These are phyloP conservation scores for Haemorhous mexicanus DNA, from an alignment of 2,113 vertebrate species.

Conservation along the genomic window DNA sequence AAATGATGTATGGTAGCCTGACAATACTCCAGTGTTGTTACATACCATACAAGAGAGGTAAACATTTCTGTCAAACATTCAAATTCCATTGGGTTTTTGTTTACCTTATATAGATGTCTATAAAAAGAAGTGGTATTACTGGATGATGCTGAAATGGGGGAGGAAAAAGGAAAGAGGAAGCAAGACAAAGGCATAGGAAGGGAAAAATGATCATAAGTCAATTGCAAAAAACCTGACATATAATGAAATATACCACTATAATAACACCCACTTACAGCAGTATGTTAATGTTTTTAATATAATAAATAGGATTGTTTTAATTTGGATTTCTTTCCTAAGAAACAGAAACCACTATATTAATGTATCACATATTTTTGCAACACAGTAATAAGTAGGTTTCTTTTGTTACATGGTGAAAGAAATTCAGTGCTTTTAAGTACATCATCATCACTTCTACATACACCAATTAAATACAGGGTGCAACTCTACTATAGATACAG, in stretches of 20 bases:
- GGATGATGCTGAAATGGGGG: not conserved
- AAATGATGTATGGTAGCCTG: constrained; percentile 42
- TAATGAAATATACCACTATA: not conserved
- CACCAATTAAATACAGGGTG: not conserved
- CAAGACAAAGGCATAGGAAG: not conserved
- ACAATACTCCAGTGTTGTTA: constrained; percentile 11
- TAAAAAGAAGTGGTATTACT: not conserved
- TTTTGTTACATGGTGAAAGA: not conserved
- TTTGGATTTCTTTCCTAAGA: not conserved
- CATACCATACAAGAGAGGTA: not conserved
- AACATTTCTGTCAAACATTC: constrained; percentile 42
- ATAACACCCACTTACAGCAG: not conserved
- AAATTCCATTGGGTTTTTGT: constrained; percentile 33
- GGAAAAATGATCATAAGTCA: not conserved
- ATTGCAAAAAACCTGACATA: not conserved
- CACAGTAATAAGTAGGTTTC: not conserved
- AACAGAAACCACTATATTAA: not conserved
- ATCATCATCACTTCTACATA: not conserved
- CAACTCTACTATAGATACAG: not conserved
- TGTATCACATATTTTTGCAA: not conserved
- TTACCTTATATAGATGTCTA: not conserved
- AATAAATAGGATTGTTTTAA: not conserved
- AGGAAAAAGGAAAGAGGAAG: not conserved
- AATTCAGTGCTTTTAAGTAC: not conserved
- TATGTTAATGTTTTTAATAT: not conserved